phyloP scores from a whole-genome alignment of 2,797 vertebrate species.

The Cirrhinus mrigala region DNA sequence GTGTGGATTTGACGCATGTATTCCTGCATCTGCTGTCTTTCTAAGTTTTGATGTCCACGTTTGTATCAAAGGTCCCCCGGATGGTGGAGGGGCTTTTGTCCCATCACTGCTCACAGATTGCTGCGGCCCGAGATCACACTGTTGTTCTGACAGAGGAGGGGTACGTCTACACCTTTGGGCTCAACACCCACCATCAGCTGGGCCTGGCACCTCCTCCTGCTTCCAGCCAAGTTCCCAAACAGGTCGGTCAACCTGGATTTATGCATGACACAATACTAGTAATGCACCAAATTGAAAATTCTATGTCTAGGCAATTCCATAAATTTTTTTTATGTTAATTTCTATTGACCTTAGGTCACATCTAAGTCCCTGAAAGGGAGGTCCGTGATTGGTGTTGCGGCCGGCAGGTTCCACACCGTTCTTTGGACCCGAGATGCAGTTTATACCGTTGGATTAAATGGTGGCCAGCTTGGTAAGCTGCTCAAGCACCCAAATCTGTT shows the following conservation, averaged over 20 bases:
- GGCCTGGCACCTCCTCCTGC: conserved; percentile 89
- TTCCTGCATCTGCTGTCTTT: not conserved
- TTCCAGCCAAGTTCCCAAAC: conserved; percentile 89
- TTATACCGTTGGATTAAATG: conserved; percentile 96
- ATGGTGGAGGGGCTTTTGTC: conserved; percentile 89
- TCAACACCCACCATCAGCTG: conserved; percentile 94
- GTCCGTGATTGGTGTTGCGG: conserved; percentile 90
- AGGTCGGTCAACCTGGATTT: conserved; percentile 77
- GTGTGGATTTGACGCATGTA: not conserved
- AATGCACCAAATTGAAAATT: not conserved
- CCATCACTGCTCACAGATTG: conserved; percentile 90
- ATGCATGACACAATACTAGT: not conserved
- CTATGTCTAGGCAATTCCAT: not conserved
- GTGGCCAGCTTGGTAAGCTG: conserved; percentile 92
- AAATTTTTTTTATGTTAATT: not conserved
- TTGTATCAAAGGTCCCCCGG: conserved; percentile 84
- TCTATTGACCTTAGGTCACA: conserved; percentile 81
- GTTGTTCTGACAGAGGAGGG: conserved; percentile 95
- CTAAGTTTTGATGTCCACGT: not conserved
- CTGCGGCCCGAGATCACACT: conserved; percentile 96
- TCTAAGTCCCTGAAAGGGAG: conserved; percentile 92
- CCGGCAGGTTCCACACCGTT: conserved; percentile 95
- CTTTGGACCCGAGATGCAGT: conserved; percentile 95
- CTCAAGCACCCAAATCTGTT: not conserved
- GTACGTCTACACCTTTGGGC: conserved; percentile 92